Conservation (phyloP, 2,888 invertebrate species). For the Geophilus truncorum region DNA sequence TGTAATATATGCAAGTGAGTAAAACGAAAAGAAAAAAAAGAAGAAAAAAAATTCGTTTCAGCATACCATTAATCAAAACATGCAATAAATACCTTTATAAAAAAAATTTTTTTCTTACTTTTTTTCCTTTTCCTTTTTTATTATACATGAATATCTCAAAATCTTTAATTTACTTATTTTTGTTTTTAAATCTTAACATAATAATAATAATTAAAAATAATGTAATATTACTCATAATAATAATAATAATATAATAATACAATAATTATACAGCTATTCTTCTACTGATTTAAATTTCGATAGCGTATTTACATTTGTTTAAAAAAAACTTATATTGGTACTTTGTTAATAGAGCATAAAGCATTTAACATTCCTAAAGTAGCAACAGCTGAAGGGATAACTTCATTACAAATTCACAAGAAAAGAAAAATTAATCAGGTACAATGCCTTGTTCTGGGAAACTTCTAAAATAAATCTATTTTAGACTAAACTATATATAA, state of each 20-base stretch:
- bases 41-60: too few relatives aligned
- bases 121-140: neutral
- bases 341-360: neutral
- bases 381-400: neutral
- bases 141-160: neutral
- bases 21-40: neutral
- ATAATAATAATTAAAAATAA: neutral
- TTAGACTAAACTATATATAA: neutral
- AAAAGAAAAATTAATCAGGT: neutral
- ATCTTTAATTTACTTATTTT: neutral
- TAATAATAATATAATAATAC: neutral
- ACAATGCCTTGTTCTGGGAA: neutral
- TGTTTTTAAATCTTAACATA: neutral
- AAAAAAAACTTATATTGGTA: neutral
- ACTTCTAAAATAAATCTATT: neutral
- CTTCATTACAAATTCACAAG: neutral
- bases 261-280: neutral
- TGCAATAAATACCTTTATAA: neutral
- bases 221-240: neutral
- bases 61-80: neutral
- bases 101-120: neutral
- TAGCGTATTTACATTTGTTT: neutral
- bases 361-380: neutral
- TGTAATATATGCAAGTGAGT: neutral
- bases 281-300: neutral